Evolutionary conservation across 2,888 invertebrate genomes (phyloP), one percentile per base, ranked within the genome.

Genomic region (Caenorhabditis wallacei): DNA sequence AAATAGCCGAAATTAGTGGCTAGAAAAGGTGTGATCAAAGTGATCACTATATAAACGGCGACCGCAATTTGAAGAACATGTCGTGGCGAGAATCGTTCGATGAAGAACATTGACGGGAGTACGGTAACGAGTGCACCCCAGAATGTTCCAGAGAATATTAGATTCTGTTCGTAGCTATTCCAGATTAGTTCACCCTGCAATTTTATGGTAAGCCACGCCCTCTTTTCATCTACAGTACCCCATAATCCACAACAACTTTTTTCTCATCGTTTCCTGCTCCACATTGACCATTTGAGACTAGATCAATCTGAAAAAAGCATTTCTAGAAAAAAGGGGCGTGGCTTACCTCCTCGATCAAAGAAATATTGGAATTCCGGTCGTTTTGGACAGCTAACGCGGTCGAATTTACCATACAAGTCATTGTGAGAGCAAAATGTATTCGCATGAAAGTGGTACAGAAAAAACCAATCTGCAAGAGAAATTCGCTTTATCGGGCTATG

Each of bases 71-170:
- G 81, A 22, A 82, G 61, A 11, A 82, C 82, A 35, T 69, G 68
- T 1, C 82, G 46, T 2, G 78, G 54, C 0, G 82, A 78, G 43
- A 78, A 82, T 37, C 78, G 66, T 48, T 87, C 84, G 20, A 87
- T 82, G n/a, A 89, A 78, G 69, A 89, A 86, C 74, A 89, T 88
- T 13, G 88, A 85, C 4, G 89, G 89, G 3, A 89, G 68, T 22
- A 83, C 85, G 8, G 87, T 86, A 57, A 89, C 35, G 16, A 88
- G 57, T 7, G 88, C 79, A 2, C 89, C 89, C 84, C 87, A 87
- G 70, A 90, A 90, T 7, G 88, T 88, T 40, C 88, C 89, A 30
- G 86, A 82, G 72, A 89, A 88, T 24, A 89, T 79, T 18, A 87
- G 59, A 61, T 90, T 88, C 57, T 89, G 89, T 43, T 86, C 80